Evolutionary conservation across 37 sponge, comb jelly and placozoan species (phyloP), one percentile per base, ranked within the genome.

Genomic region (Spongilla lacustris): DNA sequence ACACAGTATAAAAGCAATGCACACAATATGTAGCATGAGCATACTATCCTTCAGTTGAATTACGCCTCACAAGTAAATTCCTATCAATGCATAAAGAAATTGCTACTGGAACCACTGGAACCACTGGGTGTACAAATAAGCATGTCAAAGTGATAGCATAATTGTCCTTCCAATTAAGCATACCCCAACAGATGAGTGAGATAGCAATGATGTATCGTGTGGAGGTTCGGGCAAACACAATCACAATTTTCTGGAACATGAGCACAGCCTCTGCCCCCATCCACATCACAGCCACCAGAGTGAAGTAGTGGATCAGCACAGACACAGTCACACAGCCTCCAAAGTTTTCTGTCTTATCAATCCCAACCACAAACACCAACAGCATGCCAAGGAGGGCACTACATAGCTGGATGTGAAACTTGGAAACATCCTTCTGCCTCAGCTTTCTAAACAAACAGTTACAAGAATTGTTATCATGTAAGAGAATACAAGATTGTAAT

Each of bases 231-330:
- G 21, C 29, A 58, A 90, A 90, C 19, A 90, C 91, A 69, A 91
- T 35, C n/a, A 87, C 88, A 37, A 91, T 38, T 32, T 86, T 85
- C 46, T 81, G 84, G 82, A 81, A 87, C 67, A 91, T 74, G 70
- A 76, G 83, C 22, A 91, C 36, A 28, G 85, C 78, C 77, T 89
- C 90, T 0, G 83, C 83, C 28, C 78, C 84, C 90, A 89, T 89
- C 91, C 91, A 90, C 86, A 84, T 70, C 14, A 85, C 71, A 26
- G 86, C 31, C 13, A 50, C 85, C 69, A 90, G 74, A n/a, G 81
- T 74, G 82, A 90, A 85, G 82, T 90, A 90, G 82, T 90, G 91
- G 26, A 90, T 35, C 33, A 89, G 33, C 13, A 78, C 81, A 2
- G 83, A 83, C 41, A 70, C 86, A 50, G 86, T 35, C 67, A 84